Conservation (phyloP, 1,140 invertebrate species). For the Augochlora pura region DNA sequence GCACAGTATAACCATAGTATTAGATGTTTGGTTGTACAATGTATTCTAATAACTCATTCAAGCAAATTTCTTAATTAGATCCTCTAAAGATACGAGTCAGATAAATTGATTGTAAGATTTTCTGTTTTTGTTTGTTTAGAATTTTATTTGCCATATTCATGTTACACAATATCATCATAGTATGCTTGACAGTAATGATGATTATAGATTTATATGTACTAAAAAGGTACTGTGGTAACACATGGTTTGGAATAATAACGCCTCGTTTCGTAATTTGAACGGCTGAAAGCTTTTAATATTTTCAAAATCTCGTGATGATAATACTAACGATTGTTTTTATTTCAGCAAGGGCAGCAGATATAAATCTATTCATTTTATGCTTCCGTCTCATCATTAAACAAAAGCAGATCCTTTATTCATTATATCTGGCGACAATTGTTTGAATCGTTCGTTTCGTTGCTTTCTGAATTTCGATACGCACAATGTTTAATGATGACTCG, state of each 20-base stretch:
- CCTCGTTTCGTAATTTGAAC: conserved; percentile 66
- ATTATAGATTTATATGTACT: not conserved
- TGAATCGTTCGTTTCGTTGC: not conserved
- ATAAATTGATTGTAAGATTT: conserved; percentile 12
- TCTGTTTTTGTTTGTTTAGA: conserved; percentile 3
- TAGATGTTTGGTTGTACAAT: not conserved
- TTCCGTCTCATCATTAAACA: conserved; percentile 70
- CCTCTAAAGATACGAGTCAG: not conserved
- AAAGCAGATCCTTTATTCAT: conserved; percentile 4
- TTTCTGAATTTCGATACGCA: not conserved
- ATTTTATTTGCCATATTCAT: conserved; percentile 1
- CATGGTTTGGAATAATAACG: conserved; percentile 14
- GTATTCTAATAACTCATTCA: not conserved
- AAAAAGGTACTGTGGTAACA: conserved; percentile 6
- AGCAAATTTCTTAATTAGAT: not conserved
- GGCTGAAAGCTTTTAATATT: conserved; percentile 58
- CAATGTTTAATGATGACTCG: conserved; percentile 64
- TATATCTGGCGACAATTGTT: not conserved
- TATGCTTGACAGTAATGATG: not conserved
- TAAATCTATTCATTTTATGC: conserved; percentile 59
- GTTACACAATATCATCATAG: not conserved
- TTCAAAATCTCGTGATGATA: conserved; percentile 53
- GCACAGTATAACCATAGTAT: not conserved
- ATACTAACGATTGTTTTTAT: conserved; percentile 70
- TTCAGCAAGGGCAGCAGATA: conserved; percentile 73